phyloP scores from a whole-genome alignment of 2,888 invertebrate genomes.

The Chaitophorus viminalis region DNA sequence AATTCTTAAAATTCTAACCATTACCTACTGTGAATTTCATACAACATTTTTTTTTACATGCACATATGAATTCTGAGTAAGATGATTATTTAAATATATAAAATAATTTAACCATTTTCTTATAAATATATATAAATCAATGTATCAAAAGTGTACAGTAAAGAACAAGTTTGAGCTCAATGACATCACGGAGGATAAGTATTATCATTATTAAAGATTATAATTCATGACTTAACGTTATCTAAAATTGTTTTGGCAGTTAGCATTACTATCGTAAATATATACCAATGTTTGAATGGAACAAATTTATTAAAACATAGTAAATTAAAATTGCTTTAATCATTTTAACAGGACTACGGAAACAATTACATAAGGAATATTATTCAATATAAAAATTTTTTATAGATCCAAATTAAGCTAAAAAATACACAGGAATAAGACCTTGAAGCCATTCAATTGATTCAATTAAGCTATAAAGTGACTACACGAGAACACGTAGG shows the following conservation, averaged over 20 bases:
- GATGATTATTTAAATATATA: background rate
- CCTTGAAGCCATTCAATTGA: conserved; percentile 50
- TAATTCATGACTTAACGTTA: background rate
- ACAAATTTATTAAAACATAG: background rate
- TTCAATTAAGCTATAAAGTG: conserved; percentile 53
- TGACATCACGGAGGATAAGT: background rate
- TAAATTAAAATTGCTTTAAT: background rate
- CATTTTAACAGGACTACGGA: background rate
- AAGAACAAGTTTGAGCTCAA: background rate
- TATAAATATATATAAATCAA: background rate
- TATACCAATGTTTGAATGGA: background rate
- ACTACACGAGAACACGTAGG: conserved; percentile 20
- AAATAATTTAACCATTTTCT: background rate
- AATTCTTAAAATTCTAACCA: background rate
- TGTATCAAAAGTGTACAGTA: background rate
- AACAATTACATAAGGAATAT: background rate
- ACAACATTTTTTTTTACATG: background rate
- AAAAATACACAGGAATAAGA: background rate
- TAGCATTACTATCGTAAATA: background rate
- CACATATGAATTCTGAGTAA: background rate
- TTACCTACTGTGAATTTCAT: background rate
- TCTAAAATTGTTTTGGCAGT: background rate
- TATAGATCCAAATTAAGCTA: conserved; percentile 6
- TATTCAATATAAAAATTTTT: background rate
- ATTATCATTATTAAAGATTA: background rate